Evolutionary conservation across 2,113 vertebrate species (phyloP).

Genomic region (Nycticebus coucang): DNA sequence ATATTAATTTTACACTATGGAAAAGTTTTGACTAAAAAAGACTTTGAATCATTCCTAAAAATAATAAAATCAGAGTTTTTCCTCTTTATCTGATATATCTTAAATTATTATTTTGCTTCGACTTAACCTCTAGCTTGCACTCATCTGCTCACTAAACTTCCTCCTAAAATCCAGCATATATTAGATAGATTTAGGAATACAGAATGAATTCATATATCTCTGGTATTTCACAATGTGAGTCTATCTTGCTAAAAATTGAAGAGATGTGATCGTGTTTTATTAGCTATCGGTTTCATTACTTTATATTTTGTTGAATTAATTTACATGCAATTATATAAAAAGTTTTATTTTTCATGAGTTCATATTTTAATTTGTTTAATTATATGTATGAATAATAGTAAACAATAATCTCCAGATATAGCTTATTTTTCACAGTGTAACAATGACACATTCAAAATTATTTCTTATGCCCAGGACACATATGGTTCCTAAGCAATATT

Average conservation of each 20-base stretch:
- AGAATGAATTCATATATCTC: background rate
- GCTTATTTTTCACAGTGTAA: background rate
- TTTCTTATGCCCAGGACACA: background rate
- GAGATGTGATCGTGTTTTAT: slow-evolving; percentile 19
- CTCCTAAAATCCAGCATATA: background rate
- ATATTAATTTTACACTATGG: background rate
- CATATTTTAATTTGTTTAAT: slow-evolving; percentile 5
- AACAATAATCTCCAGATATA: background rate
- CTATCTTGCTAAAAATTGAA: background rate
- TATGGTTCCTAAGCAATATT: background rate
- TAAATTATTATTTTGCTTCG: background rate
- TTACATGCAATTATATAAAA: background rate
- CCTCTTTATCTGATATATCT: background rate
- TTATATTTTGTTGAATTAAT: slow-evolving; percentile 16
- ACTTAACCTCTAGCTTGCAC: background rate
- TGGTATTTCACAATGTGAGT: background rate
- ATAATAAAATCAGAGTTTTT: background rate
- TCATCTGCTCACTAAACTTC: background rate
- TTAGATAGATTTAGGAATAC: background rate
- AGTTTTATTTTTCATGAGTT: background rate
- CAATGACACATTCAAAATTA: background rate
- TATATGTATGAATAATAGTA: background rate
- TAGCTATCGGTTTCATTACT: background rate
- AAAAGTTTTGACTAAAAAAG: slow-evolving; percentile 14
- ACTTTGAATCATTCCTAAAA: background rate